Conservation (phyloP, 2,888 invertebrate species). For the Callinectes sapidus region DNA sequence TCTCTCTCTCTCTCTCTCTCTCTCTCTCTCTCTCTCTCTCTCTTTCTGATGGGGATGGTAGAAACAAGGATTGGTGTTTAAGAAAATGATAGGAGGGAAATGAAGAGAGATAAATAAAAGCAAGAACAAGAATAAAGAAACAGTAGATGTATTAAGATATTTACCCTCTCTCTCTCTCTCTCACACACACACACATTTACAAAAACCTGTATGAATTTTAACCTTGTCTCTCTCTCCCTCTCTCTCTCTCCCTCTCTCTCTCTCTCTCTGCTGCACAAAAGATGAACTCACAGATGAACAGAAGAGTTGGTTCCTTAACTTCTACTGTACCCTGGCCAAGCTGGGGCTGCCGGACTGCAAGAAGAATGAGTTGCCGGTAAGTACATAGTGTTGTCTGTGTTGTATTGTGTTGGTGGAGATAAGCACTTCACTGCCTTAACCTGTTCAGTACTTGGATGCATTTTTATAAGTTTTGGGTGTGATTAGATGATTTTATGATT, state of each 20-base stretch:
- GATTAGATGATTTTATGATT: no score
- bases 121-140: no score
- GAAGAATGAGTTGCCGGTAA: conserved; percentile 70
- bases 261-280: conserved; percentile 73
- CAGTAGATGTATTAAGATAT: not conserved
- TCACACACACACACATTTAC: no score
- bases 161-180: not conserved
- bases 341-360: conserved; percentile 76
- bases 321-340: conserved; percentile 79
- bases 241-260: not conserved
- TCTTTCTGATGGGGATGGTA: no score
- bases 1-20: not conserved
- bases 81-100: no score
- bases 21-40: not conserved
- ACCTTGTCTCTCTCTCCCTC: not conserved
- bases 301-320: conserved; percentile 80
- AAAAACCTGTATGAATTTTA: no score
- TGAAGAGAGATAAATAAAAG: no score
- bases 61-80: no score
- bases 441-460: no score
- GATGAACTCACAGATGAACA: conserved; percentile 78
- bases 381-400: no score
- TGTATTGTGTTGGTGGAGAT: not conserved
- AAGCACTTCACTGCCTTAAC: not conserved
- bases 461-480: no score